Percentiles rank a stretch among this genome's conserved stretches.
These are phyloP conservation scores for Dinothrombium tinctorium DNA, from an alignment of 1,140 invertebrate genomes.

Conservation along the genomic window DNA sequence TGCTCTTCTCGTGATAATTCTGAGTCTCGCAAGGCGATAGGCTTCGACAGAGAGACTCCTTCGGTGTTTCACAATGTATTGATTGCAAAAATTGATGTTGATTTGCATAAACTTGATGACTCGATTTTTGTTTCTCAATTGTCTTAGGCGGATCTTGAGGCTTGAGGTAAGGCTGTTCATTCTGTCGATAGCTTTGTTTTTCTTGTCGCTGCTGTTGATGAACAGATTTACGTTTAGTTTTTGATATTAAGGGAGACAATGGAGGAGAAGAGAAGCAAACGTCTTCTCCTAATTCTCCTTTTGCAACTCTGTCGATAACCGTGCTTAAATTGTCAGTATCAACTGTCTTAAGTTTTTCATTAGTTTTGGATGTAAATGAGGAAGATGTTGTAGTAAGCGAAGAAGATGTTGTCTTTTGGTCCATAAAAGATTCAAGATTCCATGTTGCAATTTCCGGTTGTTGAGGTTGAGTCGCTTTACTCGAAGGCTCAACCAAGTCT, in stretches of 20 bases:
- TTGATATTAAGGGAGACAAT: not conserved
- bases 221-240: not conserved
- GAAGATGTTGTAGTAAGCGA: not conserved
- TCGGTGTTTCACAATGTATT: not conserved
- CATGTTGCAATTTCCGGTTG: conserved; percentile 2
- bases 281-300: not conserved
- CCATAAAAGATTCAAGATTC: conserved; percentile 7
- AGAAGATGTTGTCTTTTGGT: not conserved
- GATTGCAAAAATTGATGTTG: no score
- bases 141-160: no score
- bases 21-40: no score
- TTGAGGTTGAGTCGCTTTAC: not conserved
- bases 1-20: no score
- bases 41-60: no score
- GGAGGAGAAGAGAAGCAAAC: no score
- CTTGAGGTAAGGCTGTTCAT: not conserved
- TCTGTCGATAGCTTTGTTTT: not conserved
- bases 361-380: not conserved
- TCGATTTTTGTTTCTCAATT: conserved; percentile 1
- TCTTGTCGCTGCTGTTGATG: not conserved
- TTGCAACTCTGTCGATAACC: conserved; percentile 5
- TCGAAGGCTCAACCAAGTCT: not conserved
- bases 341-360: not conserved
- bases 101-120: no score
- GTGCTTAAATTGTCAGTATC: conserved; percentile 2